Conservation (phyloP, 2,113 vertebrate species). For the Ceyx melanurus region DNA sequence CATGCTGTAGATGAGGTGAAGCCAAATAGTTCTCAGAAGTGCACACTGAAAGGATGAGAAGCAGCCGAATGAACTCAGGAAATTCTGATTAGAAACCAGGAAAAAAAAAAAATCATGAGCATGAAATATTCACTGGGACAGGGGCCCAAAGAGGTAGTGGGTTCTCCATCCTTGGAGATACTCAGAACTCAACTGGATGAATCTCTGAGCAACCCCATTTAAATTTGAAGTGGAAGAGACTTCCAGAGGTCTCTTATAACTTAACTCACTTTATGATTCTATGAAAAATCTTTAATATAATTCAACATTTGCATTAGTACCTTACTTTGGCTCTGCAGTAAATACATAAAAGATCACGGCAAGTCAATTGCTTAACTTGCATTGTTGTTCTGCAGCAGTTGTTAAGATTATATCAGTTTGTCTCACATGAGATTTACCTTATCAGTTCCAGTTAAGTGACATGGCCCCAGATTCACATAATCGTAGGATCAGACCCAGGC, state of each 20-base stretch:
- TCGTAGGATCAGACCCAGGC: not conserved
- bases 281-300: not conserved
- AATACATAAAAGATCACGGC: not conserved
- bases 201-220: not conserved
- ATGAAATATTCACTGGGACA: not conserved
- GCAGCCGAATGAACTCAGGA: not conserved
- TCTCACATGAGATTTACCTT: not conserved
- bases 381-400: not conserved
- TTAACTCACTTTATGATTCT: not conserved
- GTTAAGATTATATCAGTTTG: not conserved
- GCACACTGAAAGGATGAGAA: not conserved
- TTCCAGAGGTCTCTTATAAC: not conserved
- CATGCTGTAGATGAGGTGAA: not conserved
- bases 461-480: not conserved
- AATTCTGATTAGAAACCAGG: not conserved
- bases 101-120: accelerated
- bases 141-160: not conserved
- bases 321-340: not conserved
- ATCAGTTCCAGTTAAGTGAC: not conserved
- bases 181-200: not conserved
- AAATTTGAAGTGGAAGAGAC: not conserved
- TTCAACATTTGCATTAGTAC: not conserved
- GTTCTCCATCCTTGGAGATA: not conserved
- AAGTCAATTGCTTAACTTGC: not conserved
- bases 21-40: not conserved